Evolutionary conservation across 2,797 vertebrate genomes (phyloP), one percentile per base, ranked within the genome.

Genomic region (Etheostoma nigrum): DNA sequence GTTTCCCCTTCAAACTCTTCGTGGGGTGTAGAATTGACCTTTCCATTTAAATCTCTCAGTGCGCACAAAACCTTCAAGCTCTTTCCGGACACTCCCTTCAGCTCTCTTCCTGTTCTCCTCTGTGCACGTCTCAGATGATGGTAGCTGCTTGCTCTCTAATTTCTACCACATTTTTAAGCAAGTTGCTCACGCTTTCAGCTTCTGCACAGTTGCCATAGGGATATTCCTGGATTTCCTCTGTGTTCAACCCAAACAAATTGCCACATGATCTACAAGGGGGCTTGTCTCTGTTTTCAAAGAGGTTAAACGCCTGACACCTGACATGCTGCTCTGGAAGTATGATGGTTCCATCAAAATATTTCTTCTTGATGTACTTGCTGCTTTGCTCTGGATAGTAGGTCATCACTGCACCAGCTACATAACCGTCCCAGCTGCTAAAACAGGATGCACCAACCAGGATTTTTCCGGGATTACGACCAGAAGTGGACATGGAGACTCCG

Each of bases 171-270:
- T 44, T 8, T 52, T 44, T 62, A 9, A 89, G 25, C 47, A 89
- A 23, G 11, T 90, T 86, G 60, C 78, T 90, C 44, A 89, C 1
- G 40, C 88, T 84, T 57, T 89, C 85, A 25, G 1, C 27, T 60
- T 89, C 88, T 4, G 87, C 88, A 58, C 82, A 86, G 82, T 74
- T 33, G 5, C 86, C 88, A 61, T 78, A 74, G 4, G 0, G 0
- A 49, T 14, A 88, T 15, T 44, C 42, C 0, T 0, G 3, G 0
- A 0, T 0, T 4, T 3, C 36, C 2, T 0, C 0, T 4, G 59
- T 55, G 1, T 0, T 0, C 60, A 86, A 30, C 30, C 84, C 77
- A 77, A 88, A 88, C 74, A 90, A 21, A 40, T 79, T 23, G 0
- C 0, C 5, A 74, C 86, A 90, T 23, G 79, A 78, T 49, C 0